Base-by-base conservation (phyloP, 2,888 invertebrate species). In the Cosmia pyralina region DNA sequence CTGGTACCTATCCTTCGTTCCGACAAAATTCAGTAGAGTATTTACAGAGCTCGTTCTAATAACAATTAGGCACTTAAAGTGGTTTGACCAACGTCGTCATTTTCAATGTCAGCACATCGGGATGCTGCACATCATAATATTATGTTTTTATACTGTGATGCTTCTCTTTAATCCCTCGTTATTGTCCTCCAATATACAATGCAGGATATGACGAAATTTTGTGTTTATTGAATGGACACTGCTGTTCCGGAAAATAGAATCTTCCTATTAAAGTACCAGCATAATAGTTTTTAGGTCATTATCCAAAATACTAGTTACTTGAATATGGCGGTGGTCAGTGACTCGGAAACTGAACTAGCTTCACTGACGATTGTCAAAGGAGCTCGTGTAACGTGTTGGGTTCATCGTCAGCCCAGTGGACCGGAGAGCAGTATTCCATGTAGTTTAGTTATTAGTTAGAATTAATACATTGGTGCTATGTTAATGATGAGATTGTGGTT, bases 331-430 rank as follows among this genome's bases (percentile, higher is more conserved):
- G 57, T 44, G 75, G n/a, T 22, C 76, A 81, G 22, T 69, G 81
- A 55, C 38, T 72, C 72, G 81, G 58, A 81, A 63, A 69, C 65
- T 15, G 57, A 55, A 66, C 71, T 68, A 68, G 66, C 58, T 63
- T 69, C 58, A 76, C 38, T 41, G 63, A 55, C 63, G 34, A 69
- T 79, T 64, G 67, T 74, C 83, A 83, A 83, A 83, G 83, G 74
- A 58, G n/a, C 48, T 60, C 34, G 67, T 4, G 8, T 15, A 3
- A 28, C 28, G 28, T 28, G 28, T 41, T n/a, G 52, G 66, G 67
- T 28, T 74, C 69, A 69, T 53, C 73, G 79, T 67, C 57, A 38
- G 57, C 28, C 57, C 83, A 83, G 13, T 81, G 83, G 79, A 68
- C 74, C 64, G 79, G 19, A 72, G 62, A 68, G 17, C 52, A 53